These are phyloP conservation scores for Oncorhynchus nerka DNA, from an alignment of 2,113 vertebrate species.

Conservation along the genomic window DNA sequence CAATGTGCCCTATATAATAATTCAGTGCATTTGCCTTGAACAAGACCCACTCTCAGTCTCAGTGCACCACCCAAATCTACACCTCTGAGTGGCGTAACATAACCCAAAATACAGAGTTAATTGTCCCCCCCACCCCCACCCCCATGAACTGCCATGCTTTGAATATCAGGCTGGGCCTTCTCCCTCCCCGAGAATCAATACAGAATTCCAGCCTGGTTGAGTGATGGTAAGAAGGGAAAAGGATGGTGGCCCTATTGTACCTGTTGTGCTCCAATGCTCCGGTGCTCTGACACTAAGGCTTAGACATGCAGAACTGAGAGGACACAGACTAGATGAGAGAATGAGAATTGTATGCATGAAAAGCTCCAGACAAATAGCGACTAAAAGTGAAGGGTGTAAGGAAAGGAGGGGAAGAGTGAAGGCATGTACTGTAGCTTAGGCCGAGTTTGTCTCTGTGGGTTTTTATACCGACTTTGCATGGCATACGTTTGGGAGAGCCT, in stretches of 20 bases:
- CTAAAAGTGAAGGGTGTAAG: background rate
- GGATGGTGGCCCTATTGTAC: slow-evolving; percentile 31
- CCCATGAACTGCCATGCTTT: slow-evolving; percentile 70
- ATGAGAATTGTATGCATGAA: slow-evolving; percentile 44
- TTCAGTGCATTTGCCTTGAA: slow-evolving; percentile 47
- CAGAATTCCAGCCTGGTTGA: slow-evolving; percentile 42
- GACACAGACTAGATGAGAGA: slow-evolving; percentile 50
- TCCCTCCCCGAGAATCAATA: slow-evolving; percentile 45
- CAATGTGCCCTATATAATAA: slow-evolving; percentile 46
- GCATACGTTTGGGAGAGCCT: slow-evolving; percentile 45
- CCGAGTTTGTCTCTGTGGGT: background rate
- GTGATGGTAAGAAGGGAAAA: slow-evolving; percentile 51
- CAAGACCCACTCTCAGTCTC: slow-evolving; percentile 47
- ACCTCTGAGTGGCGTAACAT: slow-evolving; percentile 55
- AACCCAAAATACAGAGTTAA: slow-evolving; percentile 72
- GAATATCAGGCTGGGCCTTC: slow-evolving; percentile 70
- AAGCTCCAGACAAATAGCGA: background rate
- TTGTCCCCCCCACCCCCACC: slow-evolving; percentile 71
- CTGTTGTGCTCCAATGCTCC: slow-evolving; percentile 13
- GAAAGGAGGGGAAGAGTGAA: background rate
- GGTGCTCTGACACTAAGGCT: slow-evolving; percentile 10
- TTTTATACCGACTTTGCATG: slow-evolving; percentile 46
- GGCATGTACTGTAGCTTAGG: background rate
- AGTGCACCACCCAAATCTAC: slow-evolving; percentile 58
- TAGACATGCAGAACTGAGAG: slow-evolving; percentile 57